These are phyloP conservation scores for Halictus ligatus DNA, from an alignment of 2,888 invertebrate genomes.

Conservation along the genomic window DNA sequence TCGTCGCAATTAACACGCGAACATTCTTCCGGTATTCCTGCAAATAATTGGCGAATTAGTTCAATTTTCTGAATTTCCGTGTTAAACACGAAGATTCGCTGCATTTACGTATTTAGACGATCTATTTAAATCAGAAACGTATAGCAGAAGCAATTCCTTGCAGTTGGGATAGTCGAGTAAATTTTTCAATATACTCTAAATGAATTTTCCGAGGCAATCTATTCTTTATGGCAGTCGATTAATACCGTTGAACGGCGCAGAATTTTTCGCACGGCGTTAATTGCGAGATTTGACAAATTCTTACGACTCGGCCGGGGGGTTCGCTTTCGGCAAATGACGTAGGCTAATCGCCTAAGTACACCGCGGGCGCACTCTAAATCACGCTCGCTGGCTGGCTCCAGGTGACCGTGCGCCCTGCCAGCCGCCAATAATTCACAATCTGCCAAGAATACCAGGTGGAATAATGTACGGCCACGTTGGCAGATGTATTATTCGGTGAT, in stretches of 20 bases:
- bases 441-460: constrained; percentile 31
- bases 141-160: no score
- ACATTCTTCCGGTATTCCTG: no score
- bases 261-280: neutral
- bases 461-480: constrained; percentile 22
- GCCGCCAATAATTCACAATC: constrained; percentile 45
- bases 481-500: constrained; percentile 20
- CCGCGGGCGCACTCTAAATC: constrained; percentile 7
- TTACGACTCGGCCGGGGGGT: neutral
- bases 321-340: neutral
- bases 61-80: no score
- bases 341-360: constrained; percentile 3
- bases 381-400: neutral
- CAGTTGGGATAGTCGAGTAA: neutral
- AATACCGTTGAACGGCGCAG: neutral
- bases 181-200: neutral
- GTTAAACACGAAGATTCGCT: no score
- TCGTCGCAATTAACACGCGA: neutral
- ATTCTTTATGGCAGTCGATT: no score
- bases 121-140: no score
- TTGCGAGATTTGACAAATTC: neutral
- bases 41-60: no score
- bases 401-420: neutral
- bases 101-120: no score
- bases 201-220: no score